Base-by-base conservation (phyloP, 2,797 vertebrate species). In the Pseudochaenichthys georgianus region DNA sequence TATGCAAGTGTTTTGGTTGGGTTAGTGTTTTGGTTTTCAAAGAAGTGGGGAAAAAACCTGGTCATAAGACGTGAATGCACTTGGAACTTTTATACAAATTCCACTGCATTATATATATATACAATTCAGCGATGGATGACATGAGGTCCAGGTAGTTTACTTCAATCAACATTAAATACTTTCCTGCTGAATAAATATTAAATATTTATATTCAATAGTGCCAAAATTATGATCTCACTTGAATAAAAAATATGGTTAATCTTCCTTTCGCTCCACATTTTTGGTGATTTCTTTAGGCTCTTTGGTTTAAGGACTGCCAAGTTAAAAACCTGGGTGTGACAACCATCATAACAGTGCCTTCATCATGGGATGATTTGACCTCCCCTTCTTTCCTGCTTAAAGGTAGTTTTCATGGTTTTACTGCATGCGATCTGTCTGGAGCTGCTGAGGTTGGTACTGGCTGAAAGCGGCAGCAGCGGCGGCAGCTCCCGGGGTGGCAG, bases 401-500 rank as follows among this genome's bases (percentile, higher is more conserved):
- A 73, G 54, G 51, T 66, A 17, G 60, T 77, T 77, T 84, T 88
- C 85, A 70, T 31, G 63, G 58, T 73, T 93, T 91, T 95, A 99
- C 92, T 99, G 97, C 96, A 99, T 98, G 80, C 97, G 96, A 86
- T 99, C 98, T 6, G 97, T 94, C 87, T 99, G 98, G 89, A 99
- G 96, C 94, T 99, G 97, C 90, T 97, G 98, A 41, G 98, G 96
- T 89, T 23, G 98, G 93, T n/a, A 98, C 93, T 17, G 97, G 92
- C 0, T 96, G 94, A 97, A 99, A 3, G 98, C 96, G 0, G 94
- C 93, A 0, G 93, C 91, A 0, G 93, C 89, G 2, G 96, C 95
- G 0, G 97, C 96, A 0, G 97, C 96, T 1, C 97, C 96, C 19
- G 96, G 96, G 2, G 97, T 97, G 0, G 96, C 95, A 0, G 97